A percentile compares a stretch with the other conserved stretches of the same genome.
These are phyloP conservation scores for Holothuria glaberrima DNA, from an alignment of 35 echinoderm and acorn worm genomes.

Conservation along the genomic window DNA sequence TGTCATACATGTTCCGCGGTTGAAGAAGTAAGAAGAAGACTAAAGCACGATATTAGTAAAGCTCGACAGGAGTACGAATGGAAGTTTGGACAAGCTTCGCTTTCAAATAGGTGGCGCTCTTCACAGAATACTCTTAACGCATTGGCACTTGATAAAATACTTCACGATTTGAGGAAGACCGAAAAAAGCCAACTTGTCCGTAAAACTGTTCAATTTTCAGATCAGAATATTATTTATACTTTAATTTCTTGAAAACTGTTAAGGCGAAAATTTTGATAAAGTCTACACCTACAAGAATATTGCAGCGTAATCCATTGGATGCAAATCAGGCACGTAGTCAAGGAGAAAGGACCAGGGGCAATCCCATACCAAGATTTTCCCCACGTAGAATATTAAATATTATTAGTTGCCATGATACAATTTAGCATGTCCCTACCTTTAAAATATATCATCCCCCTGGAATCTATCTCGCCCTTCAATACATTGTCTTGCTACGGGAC, in stretches of 20 bases:
- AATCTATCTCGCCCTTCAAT: too few relatives aligned
- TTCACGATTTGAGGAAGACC: background rate
- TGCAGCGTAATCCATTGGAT: too few relatives aligned
- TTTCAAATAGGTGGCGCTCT: slow-evolving; percentile 39
- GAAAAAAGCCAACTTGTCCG: background rate
- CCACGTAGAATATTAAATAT: too few relatives aligned
- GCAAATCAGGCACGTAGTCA: too few relatives aligned
- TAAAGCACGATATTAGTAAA: slow-evolving; percentile 4
- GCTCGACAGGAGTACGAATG: background rate
- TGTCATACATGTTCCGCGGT: slow-evolving; percentile 13
- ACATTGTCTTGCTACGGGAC: too few relatives aligned
- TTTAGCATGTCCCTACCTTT: too few relatives aligned
- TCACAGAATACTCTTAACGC: slow-evolving; percentile 1
- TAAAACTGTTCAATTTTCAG: background rate
- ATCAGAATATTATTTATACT: background rate
- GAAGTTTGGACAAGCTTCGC: background rate
- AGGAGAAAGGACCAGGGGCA: too few relatives aligned
- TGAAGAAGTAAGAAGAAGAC: slow-evolving; percentile 8
- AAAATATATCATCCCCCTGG: too few relatives aligned
- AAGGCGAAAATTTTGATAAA: too few relatives aligned
- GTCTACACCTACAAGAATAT: too few relatives aligned
- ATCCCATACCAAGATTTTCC: too few relatives aligned
- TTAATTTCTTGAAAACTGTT: background rate
- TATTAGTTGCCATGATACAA: too few relatives aligned
- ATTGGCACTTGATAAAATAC: background rate